phyloP scores from a whole-genome alignment of 1,140 invertebrate species.

The Brachionus koreanus region DNA sequence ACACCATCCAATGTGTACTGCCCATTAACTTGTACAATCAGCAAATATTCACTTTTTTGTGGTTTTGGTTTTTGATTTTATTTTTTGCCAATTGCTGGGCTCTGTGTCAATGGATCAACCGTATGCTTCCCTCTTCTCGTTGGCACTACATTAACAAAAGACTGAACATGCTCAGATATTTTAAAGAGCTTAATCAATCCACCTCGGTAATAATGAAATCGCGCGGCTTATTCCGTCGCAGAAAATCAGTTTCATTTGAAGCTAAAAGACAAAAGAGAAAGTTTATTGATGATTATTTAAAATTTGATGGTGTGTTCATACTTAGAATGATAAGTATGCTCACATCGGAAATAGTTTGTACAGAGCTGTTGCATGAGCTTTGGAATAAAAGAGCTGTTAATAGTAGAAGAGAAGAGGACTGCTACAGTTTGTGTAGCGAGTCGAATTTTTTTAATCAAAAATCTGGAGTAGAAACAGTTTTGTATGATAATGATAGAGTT shows the following conservation, averaged over 20 bases:
- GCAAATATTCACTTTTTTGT: constrained; percentile 56
- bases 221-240: not conserved
- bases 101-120: constrained; percentile 33
- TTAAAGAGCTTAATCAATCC: constrained; percentile 5
- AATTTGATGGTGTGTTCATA: constrained; percentile 44
- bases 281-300: constrained; percentile 39
- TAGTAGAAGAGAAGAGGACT: not conserved
- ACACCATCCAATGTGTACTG: constrained; percentile 58
- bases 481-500: not conserved
- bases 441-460: not conserved
- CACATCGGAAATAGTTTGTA: constrained; percentile 20
- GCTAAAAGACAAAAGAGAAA: constrained; percentile 3
- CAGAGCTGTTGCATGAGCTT: constrained; percentile 39
- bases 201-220: not conserved
- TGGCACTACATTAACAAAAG: constrained; percentile 27
- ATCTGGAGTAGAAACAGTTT: not conserved
- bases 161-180: constrained; percentile 40
- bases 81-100: constrained; percentile 22
- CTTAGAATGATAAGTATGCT: constrained; percentile 39
- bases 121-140: constrained; percentile 20
- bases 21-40: constrained; percentile 58
- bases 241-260: constrained; percentile 1
- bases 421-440: not conserved
- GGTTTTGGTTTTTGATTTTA: constrained; percentile 57
- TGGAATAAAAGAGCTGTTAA: not conserved